Conservation (phyloP, 2,113 vertebrate species). For the Pseudopipra pipra region DNA sequence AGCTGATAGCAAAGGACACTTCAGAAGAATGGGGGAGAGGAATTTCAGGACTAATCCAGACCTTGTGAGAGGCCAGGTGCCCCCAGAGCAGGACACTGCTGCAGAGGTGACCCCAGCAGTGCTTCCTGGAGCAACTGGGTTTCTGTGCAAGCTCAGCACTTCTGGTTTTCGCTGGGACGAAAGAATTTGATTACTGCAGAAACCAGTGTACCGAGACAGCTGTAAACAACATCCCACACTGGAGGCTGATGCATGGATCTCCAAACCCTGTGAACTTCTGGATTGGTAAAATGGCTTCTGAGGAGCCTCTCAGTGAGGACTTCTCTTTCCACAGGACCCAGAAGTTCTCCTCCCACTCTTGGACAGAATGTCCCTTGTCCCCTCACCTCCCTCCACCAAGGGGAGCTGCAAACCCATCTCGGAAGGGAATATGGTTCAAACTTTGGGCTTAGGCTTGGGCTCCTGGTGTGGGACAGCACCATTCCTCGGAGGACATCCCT, state of each 20-base stretch:
- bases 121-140: neutral
- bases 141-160: neutral
- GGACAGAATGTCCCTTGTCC: neutral
- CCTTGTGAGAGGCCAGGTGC: rapidly evolving
- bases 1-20: neutral
- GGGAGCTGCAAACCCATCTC: slow-evolving; percentile 42
- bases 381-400: slow-evolving; percentile 35
- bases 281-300: rapidly evolving
- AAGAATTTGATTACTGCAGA: neutral
- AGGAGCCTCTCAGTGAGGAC: neutral
- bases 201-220: neutral
- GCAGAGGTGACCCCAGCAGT: neutral
- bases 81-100: rapidly evolving
- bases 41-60: neutral
- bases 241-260: rapidly evolving
- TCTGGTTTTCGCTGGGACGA: neutral
- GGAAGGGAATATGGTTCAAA: neutral
- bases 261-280: neutral
- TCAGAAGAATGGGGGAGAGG: rapidly evolving
- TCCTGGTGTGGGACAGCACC: rapidly evolving
- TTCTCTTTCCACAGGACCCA: neutral
- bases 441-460: neutral
- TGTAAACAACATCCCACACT: rapidly evolving
- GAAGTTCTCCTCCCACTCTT: neutral
- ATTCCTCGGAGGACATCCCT: rapidly evolving